phyloP scores from a whole-genome alignment of 2,888 invertebrate genomes.

The Lasioglossum morio region DNA sequence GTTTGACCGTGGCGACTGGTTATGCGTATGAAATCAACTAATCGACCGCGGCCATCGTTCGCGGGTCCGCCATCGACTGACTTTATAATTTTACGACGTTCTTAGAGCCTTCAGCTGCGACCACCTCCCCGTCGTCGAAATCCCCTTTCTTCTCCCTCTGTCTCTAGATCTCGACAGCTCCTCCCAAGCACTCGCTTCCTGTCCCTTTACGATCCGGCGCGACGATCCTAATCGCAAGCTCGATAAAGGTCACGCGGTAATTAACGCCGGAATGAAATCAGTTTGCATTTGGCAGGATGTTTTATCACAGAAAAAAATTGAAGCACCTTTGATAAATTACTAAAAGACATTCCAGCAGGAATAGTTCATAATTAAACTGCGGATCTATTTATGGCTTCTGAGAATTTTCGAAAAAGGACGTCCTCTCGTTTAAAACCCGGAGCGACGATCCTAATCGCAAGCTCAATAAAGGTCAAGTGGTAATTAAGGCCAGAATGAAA shows the following conservation, averaged over 20 bases:
- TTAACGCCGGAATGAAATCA: conserved; percentile 79
- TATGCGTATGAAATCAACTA: conserved; percentile 79
- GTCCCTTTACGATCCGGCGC: conserved; percentile 72
- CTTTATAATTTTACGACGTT: conserved; percentile 81
- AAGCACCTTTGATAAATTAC: no score
- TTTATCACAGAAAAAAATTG: no score
- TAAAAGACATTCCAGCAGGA: no score
- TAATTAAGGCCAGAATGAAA: conserved; percentile 79
- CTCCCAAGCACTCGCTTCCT: conserved; percentile 25
- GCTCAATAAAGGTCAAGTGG: conserved; percentile 78
- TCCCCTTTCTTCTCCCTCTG: neutral
- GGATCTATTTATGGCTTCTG: no score
- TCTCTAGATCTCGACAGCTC: conserved; percentile 22
- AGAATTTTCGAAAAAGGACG: neutral
- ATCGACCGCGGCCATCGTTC: conserved; percentile 73
- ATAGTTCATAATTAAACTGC: no score
- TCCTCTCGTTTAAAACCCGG: conserved; percentile 70
- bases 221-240: conserved; percentile 79
- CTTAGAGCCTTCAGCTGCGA: conserved; percentile 62
- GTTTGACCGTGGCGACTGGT: conserved; percentile 61
- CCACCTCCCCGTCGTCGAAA: neutral
- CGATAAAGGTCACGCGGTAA: conserved; percentile 80
- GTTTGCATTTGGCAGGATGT: conserved; percentile 13
- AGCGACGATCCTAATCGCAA: conserved; percentile 78
- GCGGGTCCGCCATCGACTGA: conserved; percentile 65